These are phyloP conservation scores for Congeria kusceri DNA, from an alignment of 2,888 invertebrate genomes.

Conservation along the genomic window DNA sequence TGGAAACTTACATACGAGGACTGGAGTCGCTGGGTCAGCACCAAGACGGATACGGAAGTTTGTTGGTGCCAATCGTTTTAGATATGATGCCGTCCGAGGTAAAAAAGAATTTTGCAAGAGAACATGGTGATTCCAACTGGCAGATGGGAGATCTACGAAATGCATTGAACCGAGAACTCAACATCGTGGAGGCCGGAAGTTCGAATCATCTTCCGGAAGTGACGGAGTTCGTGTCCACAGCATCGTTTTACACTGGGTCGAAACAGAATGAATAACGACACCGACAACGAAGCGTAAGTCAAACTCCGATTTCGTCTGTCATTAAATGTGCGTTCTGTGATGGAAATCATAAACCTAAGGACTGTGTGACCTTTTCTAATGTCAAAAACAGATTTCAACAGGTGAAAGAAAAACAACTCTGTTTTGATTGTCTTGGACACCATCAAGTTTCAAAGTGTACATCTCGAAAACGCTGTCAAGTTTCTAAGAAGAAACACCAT, in stretches of 20 bases:
- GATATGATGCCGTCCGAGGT: slow-evolving; percentile 13
- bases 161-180: slow-evolving; percentile 5
- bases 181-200: slow-evolving; percentile 14
- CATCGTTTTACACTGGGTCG: not conserved
- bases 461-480: slow-evolving; percentile 22
- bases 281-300: not conserved
- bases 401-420: slow-evolving; percentile 19
- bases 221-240: not conserved
- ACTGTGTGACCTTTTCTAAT: slow-evolving; percentile 1
- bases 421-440: slow-evolving; percentile 32
- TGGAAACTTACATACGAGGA: slow-evolving; percentile 20
- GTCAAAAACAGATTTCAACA: not conserved
- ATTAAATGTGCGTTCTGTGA: slow-evolving; percentile 16
- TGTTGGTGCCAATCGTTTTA: slow-evolving; percentile 21
- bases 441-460: slow-evolving; percentile 29
- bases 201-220: not conserved
- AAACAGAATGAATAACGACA: not conserved
- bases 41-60: slow-evolving; percentile 26
- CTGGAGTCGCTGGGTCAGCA: slow-evolving; percentile 18
- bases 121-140: slow-evolving; percentile 15
- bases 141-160: slow-evolving; percentile 4
- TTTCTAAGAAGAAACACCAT: slow-evolving; percentile 28
- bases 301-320: not conserved
- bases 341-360: not conserved
- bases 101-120: slow-evolving; percentile 12